phyloP scores from a whole-genome alignment of 2,113 vertebrate species.

The Callaeas wilsoni region DNA sequence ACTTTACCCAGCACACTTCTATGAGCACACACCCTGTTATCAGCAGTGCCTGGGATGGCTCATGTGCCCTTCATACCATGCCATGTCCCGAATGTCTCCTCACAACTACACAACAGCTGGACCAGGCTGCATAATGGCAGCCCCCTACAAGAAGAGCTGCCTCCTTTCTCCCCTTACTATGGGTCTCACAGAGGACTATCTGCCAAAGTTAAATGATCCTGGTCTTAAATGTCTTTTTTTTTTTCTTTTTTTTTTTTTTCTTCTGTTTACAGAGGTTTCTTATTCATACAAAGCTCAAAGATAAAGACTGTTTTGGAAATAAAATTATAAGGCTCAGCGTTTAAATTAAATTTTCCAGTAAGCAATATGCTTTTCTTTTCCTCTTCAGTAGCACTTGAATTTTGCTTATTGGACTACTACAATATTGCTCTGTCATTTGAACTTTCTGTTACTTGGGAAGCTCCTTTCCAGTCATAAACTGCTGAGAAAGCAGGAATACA shows the following conservation, averaged over 20 bases:
- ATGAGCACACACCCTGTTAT: fast-evolving
- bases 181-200: not conserved
- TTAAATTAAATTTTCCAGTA: not conserved
- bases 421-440: not conserved
- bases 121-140: not conserved
- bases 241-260: not conserved
- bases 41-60: not conserved
- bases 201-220: not conserved
- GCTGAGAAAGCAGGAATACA: not conserved
- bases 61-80: not conserved
- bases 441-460: not conserved
- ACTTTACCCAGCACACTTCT: not conserved
- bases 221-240: not conserved
- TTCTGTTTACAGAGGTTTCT: not conserved
- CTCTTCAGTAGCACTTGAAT: not conserved
- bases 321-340: not conserved
- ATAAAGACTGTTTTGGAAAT: not conserved
- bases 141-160: not conserved
- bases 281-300: not conserved
- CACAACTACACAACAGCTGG: not conserved
- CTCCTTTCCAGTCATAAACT: not conserved
- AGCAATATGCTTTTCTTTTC: not conserved
- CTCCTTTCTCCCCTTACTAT: not conserved
- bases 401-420: not conserved
- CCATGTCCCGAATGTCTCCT: not conserved